A percentile compares a stretch with the other conserved stretches of the same genome.
phyloP scores from a whole-genome alignment of 2,113 vertebrate genomes.

The Vombatus ursinus region DNA sequence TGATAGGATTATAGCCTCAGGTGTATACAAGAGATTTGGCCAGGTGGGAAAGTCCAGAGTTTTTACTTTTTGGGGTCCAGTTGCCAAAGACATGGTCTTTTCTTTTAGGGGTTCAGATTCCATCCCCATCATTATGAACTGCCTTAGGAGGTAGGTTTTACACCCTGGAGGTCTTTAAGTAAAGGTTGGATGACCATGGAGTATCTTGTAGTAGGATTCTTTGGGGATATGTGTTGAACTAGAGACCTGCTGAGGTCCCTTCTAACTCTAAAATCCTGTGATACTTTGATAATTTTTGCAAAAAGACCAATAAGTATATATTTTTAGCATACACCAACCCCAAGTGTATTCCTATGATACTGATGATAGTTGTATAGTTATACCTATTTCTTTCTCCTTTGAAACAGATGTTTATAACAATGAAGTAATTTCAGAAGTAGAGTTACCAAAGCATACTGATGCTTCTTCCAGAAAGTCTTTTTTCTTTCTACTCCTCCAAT shows the following conservation, averaged over 20 bases:
- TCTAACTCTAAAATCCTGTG: not conserved
- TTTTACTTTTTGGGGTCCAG: no score
- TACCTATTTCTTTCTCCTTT: slow-evolving; percentile 6
- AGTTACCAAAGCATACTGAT: not conserved
- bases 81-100: no score
- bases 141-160: not conserved
- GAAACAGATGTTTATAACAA: slow-evolving; percentile 42
- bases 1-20: no score
- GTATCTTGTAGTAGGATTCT: not conserved
- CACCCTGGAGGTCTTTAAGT: not conserved
- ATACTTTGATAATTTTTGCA: not conserved
- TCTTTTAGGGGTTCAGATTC: no score
- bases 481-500: slow-evolving; percentile 6
- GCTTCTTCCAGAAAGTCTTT: not conserved
- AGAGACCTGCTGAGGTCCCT: not conserved
- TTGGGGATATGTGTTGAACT: not conserved
- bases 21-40: no score
- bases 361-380: not conserved
- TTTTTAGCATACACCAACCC: not conserved
- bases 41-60: no score
- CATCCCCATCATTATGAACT: no score
- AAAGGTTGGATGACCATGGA: not conserved
- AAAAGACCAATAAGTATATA: not conserved
- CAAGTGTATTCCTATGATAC: not conserved
- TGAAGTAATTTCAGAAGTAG: slow-evolving; percentile 24